phyloP scores from a whole-genome alignment of 2,888 invertebrate species.

The Dasysyrphus albostriatus region DNA sequence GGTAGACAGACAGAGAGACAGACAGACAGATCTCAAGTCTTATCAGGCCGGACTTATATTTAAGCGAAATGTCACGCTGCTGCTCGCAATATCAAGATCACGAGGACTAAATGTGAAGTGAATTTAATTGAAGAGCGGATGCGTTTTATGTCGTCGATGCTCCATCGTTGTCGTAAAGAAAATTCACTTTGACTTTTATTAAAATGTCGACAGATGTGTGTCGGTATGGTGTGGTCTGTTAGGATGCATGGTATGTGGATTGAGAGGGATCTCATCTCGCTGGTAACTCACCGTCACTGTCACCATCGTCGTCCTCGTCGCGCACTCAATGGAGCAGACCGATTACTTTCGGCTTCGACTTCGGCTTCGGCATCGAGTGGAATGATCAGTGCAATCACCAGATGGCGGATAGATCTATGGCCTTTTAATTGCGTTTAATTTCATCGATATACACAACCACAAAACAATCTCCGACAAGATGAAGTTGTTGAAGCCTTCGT shows the following conservation, averaged over 20 bases:
- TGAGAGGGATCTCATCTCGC: not conserved
- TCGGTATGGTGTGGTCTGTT: slow-evolving; percentile 25
- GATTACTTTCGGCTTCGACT: slow-evolving; percentile 28
- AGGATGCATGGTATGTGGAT: not conserved
- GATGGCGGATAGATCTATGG: slow-evolving; percentile 73
- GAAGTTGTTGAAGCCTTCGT: slow-evolving; percentile 58
- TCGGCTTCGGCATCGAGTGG: slow-evolving; percentile 9
- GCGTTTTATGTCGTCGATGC: slow-evolving; percentile 75
- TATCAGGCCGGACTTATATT: slow-evolving; percentile 74
- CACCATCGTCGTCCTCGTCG: slow-evolving; percentile 10
- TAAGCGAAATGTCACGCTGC: slow-evolving; percentile 74
- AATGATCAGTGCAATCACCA: slow-evolving; percentile 36
- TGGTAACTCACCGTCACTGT: slow-evolving; percentile 60
- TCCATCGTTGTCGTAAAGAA: slow-evolving; percentile 71
- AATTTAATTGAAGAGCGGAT: slow-evolving; percentile 76
- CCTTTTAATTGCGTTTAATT: slow-evolving; percentile 73
- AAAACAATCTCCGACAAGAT: slow-evolving; percentile 50
- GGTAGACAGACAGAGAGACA: slow-evolving; percentile 59
- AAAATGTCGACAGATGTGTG: slow-evolving; percentile 69
- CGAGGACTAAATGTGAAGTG: slow-evolving; percentile 71
- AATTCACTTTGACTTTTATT: slow-evolving; percentile 75
- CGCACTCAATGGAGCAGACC: not conserved
- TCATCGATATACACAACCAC: slow-evolving; percentile 25
- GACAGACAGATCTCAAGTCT: slow-evolving; percentile 72
- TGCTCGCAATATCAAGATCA: slow-evolving; percentile 70